A percentile compares a stretch with the other conserved stretches of the same genome.
Conservation (phyloP, 2,113 vertebrate genomes). For the Stigmatopora nigra region DNA sequence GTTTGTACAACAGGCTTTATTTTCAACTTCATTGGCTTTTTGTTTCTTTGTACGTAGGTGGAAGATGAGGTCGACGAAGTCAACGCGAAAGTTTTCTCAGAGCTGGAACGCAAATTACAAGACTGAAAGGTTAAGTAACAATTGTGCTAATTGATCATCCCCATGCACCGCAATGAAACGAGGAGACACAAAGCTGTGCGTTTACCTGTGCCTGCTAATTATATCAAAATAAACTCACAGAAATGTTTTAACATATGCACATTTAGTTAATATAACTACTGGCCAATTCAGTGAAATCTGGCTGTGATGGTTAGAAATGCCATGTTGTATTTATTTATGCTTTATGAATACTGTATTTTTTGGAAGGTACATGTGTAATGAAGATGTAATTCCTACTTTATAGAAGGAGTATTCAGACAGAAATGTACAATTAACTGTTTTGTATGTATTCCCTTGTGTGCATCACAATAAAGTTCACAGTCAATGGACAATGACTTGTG, state of each 20-base stretch:
- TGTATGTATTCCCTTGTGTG: not conserved
- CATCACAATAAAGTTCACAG: slow-evolving; percentile 25
- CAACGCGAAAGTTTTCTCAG: slow-evolving; percentile 66
- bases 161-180: slow-evolving; percentile 2
- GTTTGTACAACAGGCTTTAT: not conserved
- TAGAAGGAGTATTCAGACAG: not conserved
- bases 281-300: slow-evolving; percentile 4
- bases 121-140: slow-evolving; percentile 23
- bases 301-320: slow-evolving; percentile 21
- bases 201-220: slow-evolving; percentile 12
- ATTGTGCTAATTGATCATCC: not conserved
- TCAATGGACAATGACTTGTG: not conserved
- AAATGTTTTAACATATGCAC: not conserved
- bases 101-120: slow-evolving; percentile 68
- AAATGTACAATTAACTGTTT: not conserved
- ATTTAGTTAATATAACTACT: not conserved
- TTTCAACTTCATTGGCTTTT: not conserved
- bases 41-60: slow-evolving; percentile 53
- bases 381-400: not conserved
- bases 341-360: slow-evolving; percentile 35
- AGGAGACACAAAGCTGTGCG: not conserved
- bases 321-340: slow-evolving; percentile 42
- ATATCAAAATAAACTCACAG: slow-evolving; percentile 8
- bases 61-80: slow-evolving; percentile 75
- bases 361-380: not conserved